Evolutionary conservation across 64 coral and sea anemone genomes (phyloP), one percentile per base, ranked within the genome.

Genomic region (Dendrophyllia cribrosa): DNA sequence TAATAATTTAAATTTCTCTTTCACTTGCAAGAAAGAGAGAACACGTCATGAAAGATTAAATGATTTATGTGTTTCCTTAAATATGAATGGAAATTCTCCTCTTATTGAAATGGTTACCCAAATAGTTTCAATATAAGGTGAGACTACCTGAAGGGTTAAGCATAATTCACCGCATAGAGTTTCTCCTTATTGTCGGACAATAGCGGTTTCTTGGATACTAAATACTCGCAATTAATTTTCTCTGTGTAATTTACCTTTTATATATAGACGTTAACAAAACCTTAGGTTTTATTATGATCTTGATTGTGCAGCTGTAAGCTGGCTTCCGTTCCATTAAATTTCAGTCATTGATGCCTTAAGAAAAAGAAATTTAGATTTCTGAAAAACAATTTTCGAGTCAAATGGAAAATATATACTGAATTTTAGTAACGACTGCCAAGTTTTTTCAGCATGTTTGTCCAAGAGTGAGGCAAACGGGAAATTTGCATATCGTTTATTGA

Each of bases 401-500:
- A 43, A 21, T 4, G 8, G 24, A 26, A 5, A 6, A 59, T 21
- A n/a, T n/a, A n/a, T n/a, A 10, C 20, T 58, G 53, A 60, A 12
- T 16, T 79, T 84, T 48, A 3, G 19, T 16, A 7, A 67, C 7
- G 19, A 68, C 50, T 20, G 19, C 43, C 14, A 19, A 17, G 19
- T 68, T 48, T 84, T 84, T 67, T 68, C 6, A 1, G 7, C 10
- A 66, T 84, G 62, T 68, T 84, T 84, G 63, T 21, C 11, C 7
- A 84, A 65, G 61, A 44, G 58, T 51, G 80, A 84, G 45, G 20
- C 62, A 46, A 49, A 65, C 9, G 7, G 43, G 45, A 67, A 23
- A 84, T 84, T 84, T 84, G 80, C 80, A 84, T 84, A 75, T 66
- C 61, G 17, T 11, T 68, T 84, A 47, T 84, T 84, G 80, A 84